Conservation (phyloP, 1,140 invertebrate species). For the Leucophenga varia region DNA sequence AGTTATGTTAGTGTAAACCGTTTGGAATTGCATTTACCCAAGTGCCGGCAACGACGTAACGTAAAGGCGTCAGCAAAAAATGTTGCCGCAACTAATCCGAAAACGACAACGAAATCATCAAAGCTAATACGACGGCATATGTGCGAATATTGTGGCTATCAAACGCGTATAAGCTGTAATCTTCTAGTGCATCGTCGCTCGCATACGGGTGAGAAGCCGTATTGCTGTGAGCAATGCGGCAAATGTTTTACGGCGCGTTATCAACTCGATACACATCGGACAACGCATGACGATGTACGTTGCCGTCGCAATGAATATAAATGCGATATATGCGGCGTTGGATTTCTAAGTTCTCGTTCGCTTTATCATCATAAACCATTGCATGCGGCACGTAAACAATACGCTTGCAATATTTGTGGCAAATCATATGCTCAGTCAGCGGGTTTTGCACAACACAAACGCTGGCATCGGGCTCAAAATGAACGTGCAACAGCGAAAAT, state of each 20-base stretch:
- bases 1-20: no score
- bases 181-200: conserved; percentile 64
- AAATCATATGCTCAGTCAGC: conserved; percentile 39
- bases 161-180: conserved; percentile 31
- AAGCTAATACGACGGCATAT: no score
- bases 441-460: conserved; percentile 38
- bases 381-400: conserved; percentile 78
- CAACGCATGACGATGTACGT: conserved; percentile 20
- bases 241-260: conserved; percentile 65
- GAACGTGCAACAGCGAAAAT: conserved; percentile 20
- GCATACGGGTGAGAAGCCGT: conserved; percentile 76
- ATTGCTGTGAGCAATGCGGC: conserved; percentile 66
- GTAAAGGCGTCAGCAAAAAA: no score
- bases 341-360: conserved; percentile 33
- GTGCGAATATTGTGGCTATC: conserved; percentile 40
- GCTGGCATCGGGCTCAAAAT: conserved; percentile 30
- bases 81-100: no score
- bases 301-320: conserved; percentile 21
- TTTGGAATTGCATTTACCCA: no score
- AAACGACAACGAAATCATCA: no score
- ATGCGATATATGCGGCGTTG: conserved; percentile 30
- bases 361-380: conserved; percentile 70
- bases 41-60: no score
- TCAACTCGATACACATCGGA: conserved; percentile 49
- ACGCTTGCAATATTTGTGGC: conserved; percentile 64